Evolutionary conservation across 2,888 invertebrate species (phyloP).

Genomic region (Protonemura montana): DNA sequence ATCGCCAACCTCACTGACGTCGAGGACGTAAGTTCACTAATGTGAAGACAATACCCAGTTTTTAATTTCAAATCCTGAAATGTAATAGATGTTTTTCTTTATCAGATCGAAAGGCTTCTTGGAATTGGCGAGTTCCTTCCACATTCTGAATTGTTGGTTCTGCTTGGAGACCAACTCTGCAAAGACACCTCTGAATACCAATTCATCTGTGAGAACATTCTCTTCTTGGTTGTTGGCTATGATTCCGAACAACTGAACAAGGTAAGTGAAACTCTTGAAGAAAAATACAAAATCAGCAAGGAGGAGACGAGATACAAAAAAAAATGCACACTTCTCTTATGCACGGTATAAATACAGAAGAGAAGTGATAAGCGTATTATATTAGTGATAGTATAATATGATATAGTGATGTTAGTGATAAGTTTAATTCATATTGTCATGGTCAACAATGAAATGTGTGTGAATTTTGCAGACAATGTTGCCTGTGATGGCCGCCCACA

Average conservation of each 20-base stretch:
- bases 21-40: not conserved
- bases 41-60: not conserved
- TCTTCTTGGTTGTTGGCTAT: slow-evolving; percentile 78
- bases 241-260: slow-evolving; percentile 73
- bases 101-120: slow-evolving; percentile 58
- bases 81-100: not conserved
- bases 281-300: too few species aligned
- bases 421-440: too few species aligned
- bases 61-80: not conserved
- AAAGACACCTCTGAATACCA: slow-evolving; percentile 65
- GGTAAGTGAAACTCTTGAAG: slow-evolving; percentile 56
- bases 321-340: too few species aligned
- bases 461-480: slow-evolving; percentile 64
- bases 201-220: slow-evolving; percentile 73
- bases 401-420: too few species aligned
- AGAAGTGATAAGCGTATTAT: too few species aligned
- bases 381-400: too few species aligned
- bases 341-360: too few species aligned
- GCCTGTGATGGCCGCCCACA: slow-evolving; percentile 72
- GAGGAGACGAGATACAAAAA: too few species aligned
- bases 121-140: slow-evolving; percentile 79
- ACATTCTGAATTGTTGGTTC: slow-evolving; percentile 67
- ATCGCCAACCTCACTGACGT: slow-evolving; percentile 13
- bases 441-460: not conserved
- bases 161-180: slow-evolving; percentile 70